These are phyloP conservation scores for Gymnocephalus cernua DNA, from an alignment of 2,113 vertebrate species.

Conservation along the genomic window DNA sequence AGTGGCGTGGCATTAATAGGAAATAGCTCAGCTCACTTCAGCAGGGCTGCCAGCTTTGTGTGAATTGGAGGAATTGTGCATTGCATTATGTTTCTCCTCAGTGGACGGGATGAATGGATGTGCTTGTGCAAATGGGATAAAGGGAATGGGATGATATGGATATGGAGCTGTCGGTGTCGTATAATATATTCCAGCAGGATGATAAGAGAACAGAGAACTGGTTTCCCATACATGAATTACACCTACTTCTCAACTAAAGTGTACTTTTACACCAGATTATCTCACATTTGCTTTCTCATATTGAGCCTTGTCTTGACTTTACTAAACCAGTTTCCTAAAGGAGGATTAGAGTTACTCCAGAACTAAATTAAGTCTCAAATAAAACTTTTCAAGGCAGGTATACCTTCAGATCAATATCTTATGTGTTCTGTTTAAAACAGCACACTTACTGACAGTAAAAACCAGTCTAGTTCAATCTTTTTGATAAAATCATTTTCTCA, in stretches of 20 bases:
- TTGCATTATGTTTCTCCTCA: slow-evolving; percentile 58
- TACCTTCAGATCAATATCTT: too few relatives aligned
- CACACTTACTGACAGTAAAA: too few relatives aligned
- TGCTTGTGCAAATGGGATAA: slow-evolving; percentile 53
- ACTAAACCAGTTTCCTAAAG: slow-evolving; percentile 4
- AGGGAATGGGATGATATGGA: slow-evolving; percentile 29
- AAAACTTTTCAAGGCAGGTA: too few relatives aligned
- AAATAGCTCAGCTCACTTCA: slow-evolving; percentile 53
- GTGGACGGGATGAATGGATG: slow-evolving; percentile 65
- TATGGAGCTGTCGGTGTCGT: background rate
- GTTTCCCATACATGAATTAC: background rate
- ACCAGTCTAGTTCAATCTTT: too few relatives aligned
- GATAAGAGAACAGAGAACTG: background rate
- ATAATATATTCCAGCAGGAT: slow-evolving; percentile 1
- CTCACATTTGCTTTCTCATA: background rate
- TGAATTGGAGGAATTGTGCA: slow-evolving; percentile 73
- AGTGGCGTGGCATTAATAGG: slow-evolving; percentile 28
- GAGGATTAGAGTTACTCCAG: background rate
- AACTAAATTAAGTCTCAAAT: background rate
- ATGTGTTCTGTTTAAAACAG: too few relatives aligned
- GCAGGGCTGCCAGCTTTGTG: slow-evolving; percentile 46
- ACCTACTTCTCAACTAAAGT: background rate
- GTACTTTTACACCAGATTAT: background rate
- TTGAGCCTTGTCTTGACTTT: background rate
- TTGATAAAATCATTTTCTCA: too few relatives aligned